Evolutionary conservation across 2,797 vertebrate genomes (phyloP), one percentile per base, ranked within the genome.

Genomic region (Esox lucius): DNA sequence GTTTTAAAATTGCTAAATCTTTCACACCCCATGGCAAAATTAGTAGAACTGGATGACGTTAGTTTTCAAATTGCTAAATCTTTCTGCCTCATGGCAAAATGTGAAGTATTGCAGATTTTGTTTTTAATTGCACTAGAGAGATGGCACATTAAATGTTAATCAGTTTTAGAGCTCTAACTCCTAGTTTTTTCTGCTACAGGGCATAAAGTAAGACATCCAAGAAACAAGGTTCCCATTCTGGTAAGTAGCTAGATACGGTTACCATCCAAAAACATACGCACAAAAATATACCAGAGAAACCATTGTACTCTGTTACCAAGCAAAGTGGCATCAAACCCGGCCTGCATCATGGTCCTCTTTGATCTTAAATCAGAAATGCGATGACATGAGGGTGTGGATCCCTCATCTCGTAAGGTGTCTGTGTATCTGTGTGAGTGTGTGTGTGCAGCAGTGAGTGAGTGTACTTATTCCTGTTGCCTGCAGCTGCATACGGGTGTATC

Each of bases 311-410:
- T 72, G 79, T 72, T 69, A 75, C 80, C 70, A 81, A 75, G n/a
- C 84, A 80, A 74, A 73, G 59, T 81, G 76, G 78, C 80, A 82
- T 84, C 79, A 68, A 75, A 80, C 67, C 68, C 77, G 80, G 80
- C 83, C 75, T 49, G 71, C 78, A 72, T 83, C 78, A 76, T 78
- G 81, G 31, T 24, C 70, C 75, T 78, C 86, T 89, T 84, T 88
- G 79, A 85, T 85, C 79, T 75, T 24, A 46, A 46, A 46, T 13
- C 9, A 46, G 9, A 46, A 46, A 46, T 46, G 11, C 46, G 12
- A 46, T 46, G 42, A 46, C 42, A 46, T 46, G 12, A 9, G 11
- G 24, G 56, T 61, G 56, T 61, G 51, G 17, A n/a, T 19, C 42
- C 42, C 9, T 46, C 9, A 46, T 46, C 42, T 42, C 12, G 3